phyloP scores from a whole-genome alignment of 2,888 invertebrate species.

The Tinea trinotella region DNA sequence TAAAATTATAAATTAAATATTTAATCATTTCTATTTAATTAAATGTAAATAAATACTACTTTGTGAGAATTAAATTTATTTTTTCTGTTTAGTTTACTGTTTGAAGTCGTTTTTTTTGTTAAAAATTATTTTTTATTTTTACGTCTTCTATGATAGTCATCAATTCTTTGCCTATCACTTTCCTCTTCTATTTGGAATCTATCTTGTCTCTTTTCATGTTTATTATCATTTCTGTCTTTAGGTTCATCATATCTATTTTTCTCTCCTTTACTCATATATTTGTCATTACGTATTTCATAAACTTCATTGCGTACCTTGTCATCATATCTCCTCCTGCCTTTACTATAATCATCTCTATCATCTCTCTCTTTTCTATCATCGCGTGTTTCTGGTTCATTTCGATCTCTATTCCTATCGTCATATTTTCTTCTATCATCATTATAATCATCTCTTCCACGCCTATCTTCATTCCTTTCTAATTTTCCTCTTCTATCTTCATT shows the following conservation, averaged over 20 bases:
- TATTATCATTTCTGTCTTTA: constrained; percentile 22
- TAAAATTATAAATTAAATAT: too few relatives aligned
- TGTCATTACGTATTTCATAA: background rate
- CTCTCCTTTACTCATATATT: constrained; percentile 25
- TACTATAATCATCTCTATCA: constrained; percentile 17
- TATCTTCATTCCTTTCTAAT: background rate
- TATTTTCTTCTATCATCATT: constrained; percentile 22
- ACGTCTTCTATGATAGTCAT: too few relatives aligned
- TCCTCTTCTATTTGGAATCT: constrained; percentile 22
- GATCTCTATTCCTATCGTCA: background rate
- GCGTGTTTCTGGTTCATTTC: constrained; percentile 12
- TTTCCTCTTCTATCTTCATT: constrained; percentile 14
- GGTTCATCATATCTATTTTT: constrained; percentile 6
- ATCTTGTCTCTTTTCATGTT: constrained; percentile 21
- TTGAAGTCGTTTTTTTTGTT: too few relatives aligned
- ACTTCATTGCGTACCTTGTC: background rate
- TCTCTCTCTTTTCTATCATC: constrained; percentile 2
- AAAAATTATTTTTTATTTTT: too few relatives aligned
- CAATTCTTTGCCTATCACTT: constrained; percentile 17
- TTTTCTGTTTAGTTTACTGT: too few relatives aligned
- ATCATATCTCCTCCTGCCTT: constrained; percentile 24
- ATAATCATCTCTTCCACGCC: constrained; percentile 13
- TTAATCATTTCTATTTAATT: too few relatives aligned
- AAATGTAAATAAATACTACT: too few relatives aligned
- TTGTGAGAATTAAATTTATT: too few relatives aligned